Conservation (phyloP, 2,113 vertebrate species). For the Xyrauchen texanus region DNA sequence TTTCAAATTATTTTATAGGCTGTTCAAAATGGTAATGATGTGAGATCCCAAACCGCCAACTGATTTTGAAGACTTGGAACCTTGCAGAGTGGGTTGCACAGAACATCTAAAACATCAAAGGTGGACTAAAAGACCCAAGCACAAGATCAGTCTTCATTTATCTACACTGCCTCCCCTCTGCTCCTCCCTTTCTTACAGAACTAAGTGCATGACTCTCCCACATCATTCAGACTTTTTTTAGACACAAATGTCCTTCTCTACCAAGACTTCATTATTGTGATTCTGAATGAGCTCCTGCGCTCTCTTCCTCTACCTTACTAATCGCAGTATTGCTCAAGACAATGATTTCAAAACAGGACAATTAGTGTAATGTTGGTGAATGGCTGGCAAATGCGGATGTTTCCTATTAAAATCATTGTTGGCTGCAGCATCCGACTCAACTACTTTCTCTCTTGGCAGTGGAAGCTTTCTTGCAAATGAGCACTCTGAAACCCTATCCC, state of each 20-base stretch:
- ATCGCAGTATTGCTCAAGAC: conserved; percentile 56
- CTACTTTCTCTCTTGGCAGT: conserved; percentile 67
- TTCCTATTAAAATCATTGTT: conserved; percentile 68
- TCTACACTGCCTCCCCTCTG: conserved; percentile 16
- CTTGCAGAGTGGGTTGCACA: conserved; percentile 4
- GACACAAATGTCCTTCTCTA: conserved; percentile 53
- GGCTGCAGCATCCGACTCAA: conserved; percentile 61
- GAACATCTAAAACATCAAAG: conserved; percentile 11
- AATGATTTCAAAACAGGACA: conserved; percentile 62
- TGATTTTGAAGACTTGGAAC: conserved; percentile 27
- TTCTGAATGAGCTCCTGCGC: conserved; percentile 38
- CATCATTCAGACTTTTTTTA: conserved; percentile 16
- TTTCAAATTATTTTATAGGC: conserved; percentile 29
- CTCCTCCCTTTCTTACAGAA: conserved; percentile 54
- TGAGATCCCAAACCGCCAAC: conserved; percentile 11
- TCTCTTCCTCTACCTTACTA: conserved; percentile 41
- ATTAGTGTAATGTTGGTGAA: conserved; percentile 66
- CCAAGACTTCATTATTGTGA: conserved; percentile 45
- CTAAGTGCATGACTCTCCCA: neutral
- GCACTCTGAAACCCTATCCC: conserved; percentile 63
- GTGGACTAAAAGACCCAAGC: neutral
- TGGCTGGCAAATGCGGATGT: conserved; percentile 58
- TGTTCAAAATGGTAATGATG: conserved; percentile 42
- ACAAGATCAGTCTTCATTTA: too few relatives aligned
- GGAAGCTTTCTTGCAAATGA: conserved; percentile 59